Evolutionary conservation across 2,888 invertebrate genomes (phyloP).

Genomic region (Philaethria dido): DNA sequence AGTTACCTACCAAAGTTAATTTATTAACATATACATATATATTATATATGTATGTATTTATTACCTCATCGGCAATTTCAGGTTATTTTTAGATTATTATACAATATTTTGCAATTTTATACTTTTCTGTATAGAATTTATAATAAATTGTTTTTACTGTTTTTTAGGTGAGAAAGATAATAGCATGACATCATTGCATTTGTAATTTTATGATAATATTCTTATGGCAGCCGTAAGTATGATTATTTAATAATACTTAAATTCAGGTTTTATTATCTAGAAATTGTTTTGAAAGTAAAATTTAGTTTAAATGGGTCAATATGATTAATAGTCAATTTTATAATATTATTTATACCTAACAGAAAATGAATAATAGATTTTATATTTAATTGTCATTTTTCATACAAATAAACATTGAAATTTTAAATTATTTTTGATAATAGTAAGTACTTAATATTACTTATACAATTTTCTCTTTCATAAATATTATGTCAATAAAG

Average conservation of each 20-base stretch:
- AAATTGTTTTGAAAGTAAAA: neutral
- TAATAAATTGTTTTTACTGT: neutral
- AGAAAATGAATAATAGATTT: neutral
- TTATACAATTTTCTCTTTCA: neutral
- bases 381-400: neutral
- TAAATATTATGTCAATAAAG: neutral
- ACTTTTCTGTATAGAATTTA: neutral
- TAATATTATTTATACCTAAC: no score
- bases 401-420: neutral
- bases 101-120: neutral
- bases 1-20: neutral
- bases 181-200: neutral
- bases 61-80: neutral
- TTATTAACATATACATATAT: neutral
- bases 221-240: neutral
- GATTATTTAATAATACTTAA: neutral
- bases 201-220: constrained; percentile 7
- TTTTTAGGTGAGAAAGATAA: neutral
- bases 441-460: neutral
- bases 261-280: neutral
- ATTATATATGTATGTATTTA: no score
- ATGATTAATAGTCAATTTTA: neutral
- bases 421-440: neutral
- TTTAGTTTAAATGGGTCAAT: neutral
- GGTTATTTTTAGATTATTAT: neutral